Base-by-base conservation (phyloP, 2,888 invertebrate genomes). In the Xestobium rufovillosum region DNA sequence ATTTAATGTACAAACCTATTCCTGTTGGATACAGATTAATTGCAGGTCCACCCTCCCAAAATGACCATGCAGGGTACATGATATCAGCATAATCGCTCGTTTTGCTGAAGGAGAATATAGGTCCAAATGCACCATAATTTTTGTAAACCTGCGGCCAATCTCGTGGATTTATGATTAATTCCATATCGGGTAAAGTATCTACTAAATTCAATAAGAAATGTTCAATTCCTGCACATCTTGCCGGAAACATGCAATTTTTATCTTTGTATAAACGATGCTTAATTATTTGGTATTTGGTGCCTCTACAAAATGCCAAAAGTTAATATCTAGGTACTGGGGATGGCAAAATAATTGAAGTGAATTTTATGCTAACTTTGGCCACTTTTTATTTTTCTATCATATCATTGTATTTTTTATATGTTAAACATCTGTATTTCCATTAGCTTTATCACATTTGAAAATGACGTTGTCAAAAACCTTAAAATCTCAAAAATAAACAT, bases 41-140 rank as follows among this genome's bases (percentile, higher is more conserved):
- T 1, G 96, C 95, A 9, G 97, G 97, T 0, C 97, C 97, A 14
- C 96, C 96, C 67, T 91, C 91, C 94, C 95, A 94, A 65, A 97
- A 97, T 26, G 91, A 83, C 96, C 96, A 97, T 0, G 95, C 88
- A 1, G 96, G 96, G 61, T 87, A 89, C 80, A 87, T 86, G 42
- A 97, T 90, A 59, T 97, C 97, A 61, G 74, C 73, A 65, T 89
- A 87, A 19, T 88, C 80, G 26, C 62, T 56, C 1, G 85, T 83
- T 82, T 95, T 96, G 62, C 95, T 95, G 61, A 97, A 97, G 2
- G 95, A 96, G 60, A 96, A 84, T n/a, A 96, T 78, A 9, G 96
- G 95, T 16, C 78, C 75, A 49, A 72, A 67, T 4, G 67, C 60
- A 1, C 73, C 74, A 69, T 75, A 78, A 35, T 71, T 66, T 47